phyloP scores from a whole-genome alignment of 1,140 invertebrate genomes.

The Antheraea pernyi region DNA sequence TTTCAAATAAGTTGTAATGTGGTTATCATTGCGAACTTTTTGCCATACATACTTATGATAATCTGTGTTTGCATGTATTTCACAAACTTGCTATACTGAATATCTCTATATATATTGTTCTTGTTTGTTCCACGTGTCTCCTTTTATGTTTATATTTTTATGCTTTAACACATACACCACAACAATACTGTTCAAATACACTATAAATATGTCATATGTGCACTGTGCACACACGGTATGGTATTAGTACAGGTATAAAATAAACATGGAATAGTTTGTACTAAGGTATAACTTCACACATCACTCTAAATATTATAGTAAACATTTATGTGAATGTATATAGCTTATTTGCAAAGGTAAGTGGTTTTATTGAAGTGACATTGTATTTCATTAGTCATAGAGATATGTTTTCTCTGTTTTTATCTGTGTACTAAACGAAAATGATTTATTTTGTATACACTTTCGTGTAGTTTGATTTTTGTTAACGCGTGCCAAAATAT shows the following conservation, averaged over 20 bases:
- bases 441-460: background rate
- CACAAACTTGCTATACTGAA: background rate
- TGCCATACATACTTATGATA: too few relatives aligned
- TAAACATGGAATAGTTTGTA: too few relatives aligned
- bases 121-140: conserved; percentile 8
- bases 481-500: too few relatives aligned
- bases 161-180: conserved; percentile 6
- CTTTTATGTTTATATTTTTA: conserved; percentile 10
- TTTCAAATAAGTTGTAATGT: too few relatives aligned
- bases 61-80: too few relatives aligned
- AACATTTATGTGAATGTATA: background rate
- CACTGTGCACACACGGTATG: background rate
- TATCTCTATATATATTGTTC: conserved; percentile 11
- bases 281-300: background rate
- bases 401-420: background rate
- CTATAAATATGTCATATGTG: background rate
- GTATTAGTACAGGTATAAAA: too few relatives aligned
- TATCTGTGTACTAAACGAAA: background rate
- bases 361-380: background rate
- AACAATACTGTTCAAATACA: background rate
- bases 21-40: too few relatives aligned
- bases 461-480: too few relatives aligned
- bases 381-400: background rate
- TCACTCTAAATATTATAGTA: background rate
- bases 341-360: background rate